Conservation (phyloP, 2,888 invertebrate genomes). For the Hypsopygia costalis region DNA sequence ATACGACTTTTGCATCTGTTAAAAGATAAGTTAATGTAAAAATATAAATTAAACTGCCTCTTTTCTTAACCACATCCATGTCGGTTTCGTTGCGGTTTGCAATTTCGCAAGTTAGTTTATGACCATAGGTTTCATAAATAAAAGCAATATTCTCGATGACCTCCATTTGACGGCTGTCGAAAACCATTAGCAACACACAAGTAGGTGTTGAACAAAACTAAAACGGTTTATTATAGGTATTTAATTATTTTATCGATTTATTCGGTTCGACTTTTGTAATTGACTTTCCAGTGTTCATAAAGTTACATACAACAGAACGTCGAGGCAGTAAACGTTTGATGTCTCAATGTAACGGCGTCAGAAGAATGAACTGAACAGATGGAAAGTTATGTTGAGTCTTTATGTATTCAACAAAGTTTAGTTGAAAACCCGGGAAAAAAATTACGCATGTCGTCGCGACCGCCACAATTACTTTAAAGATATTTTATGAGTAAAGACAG, state of each 20-base stretch:
- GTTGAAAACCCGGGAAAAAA: no score
- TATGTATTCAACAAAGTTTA: no score
- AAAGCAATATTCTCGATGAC: neutral
- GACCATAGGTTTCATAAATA: slow-evolving; percentile 1
- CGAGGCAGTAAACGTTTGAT: no score
- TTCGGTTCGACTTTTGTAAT: no score
- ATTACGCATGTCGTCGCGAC: no score
- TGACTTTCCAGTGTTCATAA: no score
- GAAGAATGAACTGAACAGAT: no score
- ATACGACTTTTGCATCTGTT: neutral
- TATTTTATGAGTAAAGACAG: no score
- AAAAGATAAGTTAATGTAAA: neutral
- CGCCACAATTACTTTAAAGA: no score
- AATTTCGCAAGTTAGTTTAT: neutral
- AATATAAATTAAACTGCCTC: neutral
- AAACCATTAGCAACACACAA: slow-evolving; percentile 20
- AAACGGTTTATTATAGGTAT: slow-evolving; percentile 23
- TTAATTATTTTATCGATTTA: slow-evolving; percentile 23
- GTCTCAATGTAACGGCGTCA: no score
- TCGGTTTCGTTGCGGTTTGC: neutral
- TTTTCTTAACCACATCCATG: neutral
- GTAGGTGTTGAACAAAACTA: slow-evolving; percentile 26
- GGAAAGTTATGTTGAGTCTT: no score
- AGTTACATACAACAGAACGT: no score
- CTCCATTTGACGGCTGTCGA: slow-evolving; percentile 12